These are phyloP conservation scores for Bubalus kerabau DNA, from an alignment of 2,113 vertebrate genomes.

Conservation along the genomic window DNA sequence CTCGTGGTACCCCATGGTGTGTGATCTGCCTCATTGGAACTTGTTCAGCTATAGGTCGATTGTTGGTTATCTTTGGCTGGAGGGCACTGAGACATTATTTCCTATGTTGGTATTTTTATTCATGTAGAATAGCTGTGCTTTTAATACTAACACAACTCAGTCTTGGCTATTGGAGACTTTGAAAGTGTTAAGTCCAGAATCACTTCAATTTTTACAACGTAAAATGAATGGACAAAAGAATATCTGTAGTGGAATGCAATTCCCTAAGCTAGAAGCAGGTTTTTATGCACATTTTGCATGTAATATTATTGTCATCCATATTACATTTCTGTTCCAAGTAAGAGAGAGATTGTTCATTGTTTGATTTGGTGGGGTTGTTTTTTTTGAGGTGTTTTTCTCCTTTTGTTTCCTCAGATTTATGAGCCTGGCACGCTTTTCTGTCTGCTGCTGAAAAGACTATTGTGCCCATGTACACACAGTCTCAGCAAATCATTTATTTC, in stretches of 20 bases:
- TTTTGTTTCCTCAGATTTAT: slow-evolving; percentile 71
- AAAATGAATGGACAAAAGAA: background rate
- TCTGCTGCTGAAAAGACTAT: slow-evolving; percentile 63
- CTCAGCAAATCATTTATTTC: slow-evolving; percentile 65
- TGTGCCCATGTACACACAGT: slow-evolving; percentile 45
- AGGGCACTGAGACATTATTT: background rate
- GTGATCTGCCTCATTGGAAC: background rate
- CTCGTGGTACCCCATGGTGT: background rate
- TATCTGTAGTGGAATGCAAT: background rate
- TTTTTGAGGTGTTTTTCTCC: background rate
- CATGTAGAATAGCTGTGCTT: background rate
- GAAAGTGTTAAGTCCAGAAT: background rate
- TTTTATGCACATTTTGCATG: background rate
- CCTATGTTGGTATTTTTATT: background rate
- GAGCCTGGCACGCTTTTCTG: slow-evolving; percentile 61
- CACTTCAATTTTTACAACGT: background rate
- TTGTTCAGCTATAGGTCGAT: background rate
- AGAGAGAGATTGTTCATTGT: slow-evolving; percentile 7
- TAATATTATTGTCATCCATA: slow-evolving; percentile 4
- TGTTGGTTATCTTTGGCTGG: background rate
- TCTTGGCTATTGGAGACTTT: background rate
- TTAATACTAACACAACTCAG: background rate
- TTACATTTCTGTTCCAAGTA: background rate
- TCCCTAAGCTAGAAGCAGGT: background rate
- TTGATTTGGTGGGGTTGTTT: slow-evolving; percentile 32